Evolutionary conservation across 2,113 vertebrate genomes (phyloP).

Genomic region (Callospermophilus lateralis): DNA sequence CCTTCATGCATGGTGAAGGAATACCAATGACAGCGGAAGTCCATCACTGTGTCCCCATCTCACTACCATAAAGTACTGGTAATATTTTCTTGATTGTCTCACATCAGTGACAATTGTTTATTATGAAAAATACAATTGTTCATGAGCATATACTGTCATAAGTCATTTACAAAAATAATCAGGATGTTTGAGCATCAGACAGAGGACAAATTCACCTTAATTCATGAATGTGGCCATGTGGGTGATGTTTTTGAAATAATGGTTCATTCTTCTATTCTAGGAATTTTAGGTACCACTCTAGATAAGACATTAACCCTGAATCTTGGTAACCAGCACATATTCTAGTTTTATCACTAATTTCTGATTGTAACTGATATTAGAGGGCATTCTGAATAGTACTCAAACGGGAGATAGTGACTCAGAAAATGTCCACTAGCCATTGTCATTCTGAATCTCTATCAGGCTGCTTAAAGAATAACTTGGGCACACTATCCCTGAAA

Average conservation of each 20-base stretch:
- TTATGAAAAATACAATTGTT: neutral
- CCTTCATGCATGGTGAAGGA: neutral
- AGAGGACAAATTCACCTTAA: neutral
- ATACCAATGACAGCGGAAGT: slow-evolving; percentile 29
- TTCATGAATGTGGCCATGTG: neutral
- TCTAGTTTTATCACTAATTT: neutral
- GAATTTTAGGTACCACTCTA: neutral
- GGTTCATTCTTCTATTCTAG: neutral
- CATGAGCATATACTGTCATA: neutral
- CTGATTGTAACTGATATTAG: neutral
- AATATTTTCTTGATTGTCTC: neutral
- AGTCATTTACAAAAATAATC: slow-evolving; percentile 11
- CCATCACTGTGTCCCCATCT: neutral
- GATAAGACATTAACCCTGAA: neutral
- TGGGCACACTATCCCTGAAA: neutral
- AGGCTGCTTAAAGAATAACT: neutral
- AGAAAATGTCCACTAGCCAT: neutral
- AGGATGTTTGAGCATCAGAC: neutral
- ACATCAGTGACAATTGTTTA: neutral
- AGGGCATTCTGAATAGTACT: neutral
- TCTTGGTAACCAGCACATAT: neutral
- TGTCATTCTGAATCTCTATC: neutral
- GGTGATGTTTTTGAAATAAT: neutral
- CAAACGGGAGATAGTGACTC: neutral
- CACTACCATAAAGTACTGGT: neutral